Conservation (phyloP, 2,888 invertebrate species). For the Reticulitermes lucifugus region DNA sequence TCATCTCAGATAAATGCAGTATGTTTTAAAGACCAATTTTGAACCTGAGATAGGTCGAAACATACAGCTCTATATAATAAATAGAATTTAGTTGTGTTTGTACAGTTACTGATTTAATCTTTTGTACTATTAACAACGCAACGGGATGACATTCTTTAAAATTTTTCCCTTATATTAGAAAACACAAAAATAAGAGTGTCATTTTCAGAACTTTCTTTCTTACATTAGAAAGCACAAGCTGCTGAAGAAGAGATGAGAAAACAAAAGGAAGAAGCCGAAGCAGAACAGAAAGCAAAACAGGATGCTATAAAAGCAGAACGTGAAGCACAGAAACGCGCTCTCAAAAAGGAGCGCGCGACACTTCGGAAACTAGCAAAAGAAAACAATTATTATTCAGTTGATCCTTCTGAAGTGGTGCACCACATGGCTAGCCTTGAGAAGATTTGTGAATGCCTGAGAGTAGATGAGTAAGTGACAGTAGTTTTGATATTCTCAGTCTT, state of each 20-base stretch:
- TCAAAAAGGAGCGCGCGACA: slow-evolving; percentile 88
- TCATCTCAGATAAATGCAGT: too few relatives aligned
- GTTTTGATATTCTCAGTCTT: too few relatives aligned
- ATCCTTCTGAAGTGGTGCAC: slow-evolving; percentile 78
- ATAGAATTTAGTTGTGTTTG: too few relatives aligned
- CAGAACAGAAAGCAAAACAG: slow-evolving; percentile 83
- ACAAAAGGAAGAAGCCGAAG: slow-evolving; percentile 82
- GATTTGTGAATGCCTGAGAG: slow-evolving; percentile 84
- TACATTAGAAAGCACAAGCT: slow-evolving; percentile 67
- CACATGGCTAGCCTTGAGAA: slow-evolving; percentile 94
- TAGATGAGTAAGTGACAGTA: slow-evolving; percentile 64
- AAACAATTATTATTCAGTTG: slow-evolving; percentile 80
- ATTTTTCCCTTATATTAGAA: too few relatives aligned
- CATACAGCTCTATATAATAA: too few relatives aligned
- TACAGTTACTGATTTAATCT: too few relatives aligned
- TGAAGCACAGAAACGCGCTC: slow-evolving; percentile 84
- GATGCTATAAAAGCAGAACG: slow-evolving; percentile 87
- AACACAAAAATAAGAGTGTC: too few relatives aligned
- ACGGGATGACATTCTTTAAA: too few relatives aligned
- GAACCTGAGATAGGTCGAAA: too few relatives aligned
- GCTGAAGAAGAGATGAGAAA: slow-evolving; percentile 69
- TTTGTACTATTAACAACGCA: too few relatives aligned
- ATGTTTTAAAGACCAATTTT: too few relatives aligned
- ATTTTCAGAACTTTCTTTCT: slow-evolving; percentile 12
- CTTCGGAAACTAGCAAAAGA: slow-evolving; percentile 83